These are phyloP conservation scores for Aplochiton taeniatus DNA, from an alignment of 2,797 vertebrate genomes.

Conservation along the genomic window DNA sequence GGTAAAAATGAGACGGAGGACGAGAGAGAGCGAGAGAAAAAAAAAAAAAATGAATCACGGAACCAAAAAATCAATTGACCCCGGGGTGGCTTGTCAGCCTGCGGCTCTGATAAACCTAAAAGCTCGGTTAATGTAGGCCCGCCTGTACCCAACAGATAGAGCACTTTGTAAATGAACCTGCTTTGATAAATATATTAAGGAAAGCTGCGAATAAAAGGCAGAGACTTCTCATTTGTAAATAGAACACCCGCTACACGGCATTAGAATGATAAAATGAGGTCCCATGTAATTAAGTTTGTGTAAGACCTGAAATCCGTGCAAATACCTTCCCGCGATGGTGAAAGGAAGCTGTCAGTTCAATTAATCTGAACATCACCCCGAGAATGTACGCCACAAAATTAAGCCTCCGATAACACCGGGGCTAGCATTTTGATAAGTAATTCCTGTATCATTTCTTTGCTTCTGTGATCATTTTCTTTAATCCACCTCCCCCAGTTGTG, in stretches of 20 bases:
- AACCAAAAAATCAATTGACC: constrained; percentile 99
- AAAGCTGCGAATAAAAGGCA: constrained; percentile 99
- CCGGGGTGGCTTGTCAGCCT: constrained; percentile 98
- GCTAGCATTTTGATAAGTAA: constrained; percentile 99
- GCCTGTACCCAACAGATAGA: constrained; percentile 99
- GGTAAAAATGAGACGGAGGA: no score
- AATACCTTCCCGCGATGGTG: constrained; percentile 99
- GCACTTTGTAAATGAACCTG: constrained; percentile 99
- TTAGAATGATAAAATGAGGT: constrained; percentile 99
- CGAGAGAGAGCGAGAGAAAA: constrained; percentile 90
- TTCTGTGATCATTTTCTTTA: constrained; percentile 99
- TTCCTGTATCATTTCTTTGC: constrained; percentile 99
- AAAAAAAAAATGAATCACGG: constrained; percentile 97
- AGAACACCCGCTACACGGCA: constrained; percentile 99
- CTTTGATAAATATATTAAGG: constrained; percentile 99
- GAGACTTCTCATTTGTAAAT: constrained; percentile 99
- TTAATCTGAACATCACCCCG: constrained; percentile 99
- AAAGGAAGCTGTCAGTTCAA: constrained; percentile 99
- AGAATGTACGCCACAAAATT: constrained; percentile 99
- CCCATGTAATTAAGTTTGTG: constrained; percentile 99
- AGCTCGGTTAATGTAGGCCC: constrained; percentile 99
- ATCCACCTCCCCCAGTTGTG: constrained; percentile 92
- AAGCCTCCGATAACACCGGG: constrained; percentile 98
- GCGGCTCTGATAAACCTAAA: constrained; percentile 98
- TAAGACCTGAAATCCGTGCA: constrained; percentile 99